phyloP scores from a whole-genome alignment of 2,797 vertebrate species.

The Eurystomus glaucurus region DNA sequence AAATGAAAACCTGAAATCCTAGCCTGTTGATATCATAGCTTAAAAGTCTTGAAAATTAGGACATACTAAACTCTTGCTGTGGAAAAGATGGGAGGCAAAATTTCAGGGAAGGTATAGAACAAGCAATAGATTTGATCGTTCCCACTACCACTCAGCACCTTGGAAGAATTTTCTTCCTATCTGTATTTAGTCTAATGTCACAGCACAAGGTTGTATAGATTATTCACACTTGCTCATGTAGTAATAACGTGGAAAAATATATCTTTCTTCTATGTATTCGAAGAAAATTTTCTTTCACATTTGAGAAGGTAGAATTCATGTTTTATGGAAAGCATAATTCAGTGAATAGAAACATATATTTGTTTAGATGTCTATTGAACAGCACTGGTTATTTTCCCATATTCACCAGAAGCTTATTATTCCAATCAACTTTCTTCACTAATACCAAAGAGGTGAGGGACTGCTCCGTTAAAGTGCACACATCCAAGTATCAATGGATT shows the following conservation, averaged over 20 bases:
- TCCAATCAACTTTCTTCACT: background rate
- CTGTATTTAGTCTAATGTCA: background rate
- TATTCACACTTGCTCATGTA: background rate
- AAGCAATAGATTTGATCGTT: background rate
- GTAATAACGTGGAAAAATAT: background rate
- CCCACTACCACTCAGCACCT: background rate
- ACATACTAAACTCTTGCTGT: background rate
- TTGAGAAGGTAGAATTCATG: background rate
- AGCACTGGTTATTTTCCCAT: background rate
- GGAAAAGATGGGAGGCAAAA: background rate
- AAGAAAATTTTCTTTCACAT: background rate
- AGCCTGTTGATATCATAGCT: background rate
- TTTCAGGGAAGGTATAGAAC: background rate
- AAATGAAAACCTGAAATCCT: background rate
- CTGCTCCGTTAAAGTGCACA: background rate
- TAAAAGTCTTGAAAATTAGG: background rate
- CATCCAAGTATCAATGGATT: background rate
- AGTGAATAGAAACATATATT: background rate
- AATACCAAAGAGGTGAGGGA: background rate
- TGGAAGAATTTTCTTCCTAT: background rate
- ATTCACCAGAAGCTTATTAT: background rate
- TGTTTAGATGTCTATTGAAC: background rate
- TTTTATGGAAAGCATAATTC: background rate
- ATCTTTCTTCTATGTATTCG: background rate
- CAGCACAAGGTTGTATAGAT: background rate